Evolutionary conservation across 2,888 invertebrate genomes (phyloP).

Genomic region (Ceraclea dissimilis): DNA sequence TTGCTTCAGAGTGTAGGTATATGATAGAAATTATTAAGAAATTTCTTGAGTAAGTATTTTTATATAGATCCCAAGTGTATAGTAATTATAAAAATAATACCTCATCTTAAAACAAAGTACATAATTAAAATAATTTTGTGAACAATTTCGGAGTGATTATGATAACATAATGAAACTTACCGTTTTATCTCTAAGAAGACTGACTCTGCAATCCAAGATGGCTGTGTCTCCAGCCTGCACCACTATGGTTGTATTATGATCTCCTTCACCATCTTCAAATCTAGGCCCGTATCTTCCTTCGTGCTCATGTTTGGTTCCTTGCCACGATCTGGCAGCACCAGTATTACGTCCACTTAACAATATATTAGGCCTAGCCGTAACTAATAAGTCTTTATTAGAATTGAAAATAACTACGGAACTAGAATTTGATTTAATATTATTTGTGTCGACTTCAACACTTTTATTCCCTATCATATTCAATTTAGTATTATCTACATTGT

Average conservation of each 20-base stretch:
- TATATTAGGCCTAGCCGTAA: slow-evolving; percentile 7
- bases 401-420: slow-evolving; percentile 9
- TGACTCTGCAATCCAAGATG: slow-evolving; percentile 53
- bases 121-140: no score
- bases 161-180: slow-evolving; percentile 36
- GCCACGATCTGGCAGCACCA: slow-evolving; percentile 18
- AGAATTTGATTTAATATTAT: slow-evolving; percentile 2
- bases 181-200: slow-evolving; percentile 54
- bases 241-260: slow-evolving; percentile 50
- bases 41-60: no score
- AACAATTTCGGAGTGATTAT: no score
- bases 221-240: slow-evolving; percentile 55
- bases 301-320: slow-evolving; percentile 28
- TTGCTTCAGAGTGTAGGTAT: no score
- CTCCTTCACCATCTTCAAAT: slow-evolving; percentile 40
- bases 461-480: slow-evolving; percentile 6
- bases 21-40: no score
- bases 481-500: not conserved
- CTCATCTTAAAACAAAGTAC: no score
- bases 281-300: slow-evolving; percentile 52
- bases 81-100: no score
- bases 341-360: not conserved
- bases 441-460: slow-evolving; percentile 3
- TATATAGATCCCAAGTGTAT: no score
- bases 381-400: not conserved